phyloP scores from a whole-genome alignment of 2,113 vertebrate species.

The Alaudala cheleensis region DNA sequence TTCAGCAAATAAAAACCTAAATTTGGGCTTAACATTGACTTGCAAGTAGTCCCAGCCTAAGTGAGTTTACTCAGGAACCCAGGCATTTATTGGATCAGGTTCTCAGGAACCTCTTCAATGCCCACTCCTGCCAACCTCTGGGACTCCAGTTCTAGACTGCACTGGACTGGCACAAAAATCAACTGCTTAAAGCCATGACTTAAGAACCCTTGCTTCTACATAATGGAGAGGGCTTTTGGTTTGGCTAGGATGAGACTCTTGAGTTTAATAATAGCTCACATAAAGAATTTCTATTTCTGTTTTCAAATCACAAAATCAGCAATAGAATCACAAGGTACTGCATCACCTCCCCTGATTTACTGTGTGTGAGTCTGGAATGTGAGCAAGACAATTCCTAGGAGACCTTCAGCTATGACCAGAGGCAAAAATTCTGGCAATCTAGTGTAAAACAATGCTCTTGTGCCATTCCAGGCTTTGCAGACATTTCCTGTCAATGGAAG shows the following conservation, averaged over 20 bases:
- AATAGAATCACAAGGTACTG: not conserved
- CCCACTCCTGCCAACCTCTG: not conserved
- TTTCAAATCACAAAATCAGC: not conserved
- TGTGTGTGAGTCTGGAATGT: not conserved
- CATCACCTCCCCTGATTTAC: not conserved
- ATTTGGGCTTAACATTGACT: fast-evolving
- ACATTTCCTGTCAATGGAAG: not conserved
- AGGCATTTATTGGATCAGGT: not conserved
- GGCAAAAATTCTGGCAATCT: constrained; percentile 30
- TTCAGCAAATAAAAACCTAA: not conserved
- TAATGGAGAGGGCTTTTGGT: not conserved
- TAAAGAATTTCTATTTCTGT: not conserved
- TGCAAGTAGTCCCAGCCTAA: not conserved
- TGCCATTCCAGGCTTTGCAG: not conserved
- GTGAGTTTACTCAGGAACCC: not conserved
- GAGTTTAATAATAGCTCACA: not conserved
- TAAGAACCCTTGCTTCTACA: not conserved
- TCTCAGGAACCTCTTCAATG: not conserved
- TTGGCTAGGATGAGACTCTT: not conserved
- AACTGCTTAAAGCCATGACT: not conserved
- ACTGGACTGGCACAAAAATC: not conserved
- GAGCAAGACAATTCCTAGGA: not conserved
- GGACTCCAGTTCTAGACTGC: not conserved
- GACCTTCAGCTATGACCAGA: constrained; percentile 25
- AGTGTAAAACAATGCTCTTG: constrained; percentile 4